phyloP scores from a whole-genome alignment of 1,140 invertebrate genomes.

The Pseudomyrmex concolor region DNA sequence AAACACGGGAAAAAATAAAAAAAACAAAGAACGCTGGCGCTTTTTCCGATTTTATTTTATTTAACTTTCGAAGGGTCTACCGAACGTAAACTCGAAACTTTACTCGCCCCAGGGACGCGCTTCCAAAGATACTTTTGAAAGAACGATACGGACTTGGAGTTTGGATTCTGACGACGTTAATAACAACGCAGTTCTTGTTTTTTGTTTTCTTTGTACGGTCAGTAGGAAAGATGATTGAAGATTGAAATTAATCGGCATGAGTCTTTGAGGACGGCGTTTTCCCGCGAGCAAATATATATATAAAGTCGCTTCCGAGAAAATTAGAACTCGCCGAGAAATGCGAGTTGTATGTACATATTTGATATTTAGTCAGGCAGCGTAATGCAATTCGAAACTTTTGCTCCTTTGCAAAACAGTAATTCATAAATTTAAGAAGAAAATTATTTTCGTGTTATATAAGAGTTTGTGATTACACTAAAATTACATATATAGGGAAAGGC shows the following conservation, averaged over 20 bases:
- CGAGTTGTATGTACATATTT: no score
- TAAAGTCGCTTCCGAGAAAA: no score
- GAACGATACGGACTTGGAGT: constrained; percentile 58
- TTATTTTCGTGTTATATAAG: not conserved
- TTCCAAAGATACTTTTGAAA: constrained; percentile 39
- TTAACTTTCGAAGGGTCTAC: constrained; percentile 35
- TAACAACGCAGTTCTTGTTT: constrained; percentile 56
- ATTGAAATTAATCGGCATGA: constrained; percentile 23
- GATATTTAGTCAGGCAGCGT: no score
- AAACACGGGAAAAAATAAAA: constrained; percentile 29
- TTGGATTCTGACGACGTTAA: constrained; percentile 57
- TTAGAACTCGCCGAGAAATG: no score
- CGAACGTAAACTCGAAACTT: constrained; percentile 44
- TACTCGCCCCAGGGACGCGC: not conserved
- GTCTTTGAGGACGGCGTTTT: not conserved
- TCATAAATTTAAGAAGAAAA: not conserved
- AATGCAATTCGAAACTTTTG: not conserved
- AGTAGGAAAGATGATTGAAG: not conserved
- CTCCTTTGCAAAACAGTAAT: not conserved
- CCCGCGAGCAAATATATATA: no score
- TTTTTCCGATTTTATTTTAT: constrained; percentile 64
- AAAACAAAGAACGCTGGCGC: constrained; percentile 4
- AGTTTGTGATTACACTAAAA: not conserved
- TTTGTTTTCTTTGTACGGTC: constrained; percentile 6
- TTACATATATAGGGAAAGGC: not conserved